Base-by-base conservation (phyloP, 2,113 vertebrate genomes). In the Gymnarchus niloticus region DNA sequence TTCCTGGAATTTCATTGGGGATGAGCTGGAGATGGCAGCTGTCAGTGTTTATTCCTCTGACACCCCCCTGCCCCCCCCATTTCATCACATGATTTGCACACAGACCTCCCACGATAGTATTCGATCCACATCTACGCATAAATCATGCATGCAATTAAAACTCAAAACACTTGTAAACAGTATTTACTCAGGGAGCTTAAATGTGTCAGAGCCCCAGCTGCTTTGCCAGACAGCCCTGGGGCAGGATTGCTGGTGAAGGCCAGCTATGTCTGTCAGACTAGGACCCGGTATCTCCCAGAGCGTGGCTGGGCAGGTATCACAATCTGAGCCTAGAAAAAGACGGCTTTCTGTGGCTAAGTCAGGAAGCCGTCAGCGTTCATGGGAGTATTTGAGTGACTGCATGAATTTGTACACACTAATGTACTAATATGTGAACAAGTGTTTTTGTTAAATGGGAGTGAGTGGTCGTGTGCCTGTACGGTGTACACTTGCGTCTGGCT, bases 321-420 rank as follows among this genome's bases (percentile, higher is more conserved):
- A n/a, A n/a, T 37, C 28, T 2, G 77, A 81, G 44, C 9, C 44
- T 25, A 12, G 21, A 81, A 25, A 25, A n/a, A 5, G 3, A n/a
- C 23, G 23, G 44, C 23, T 65, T n/a, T 65, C 59, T 65, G 59
- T 3, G 5, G 59, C 76, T 48, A 37, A 14, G 46, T 6, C 23
- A 1, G 21, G 46, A 80, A 78, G 86, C 56, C 84, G 61, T 77
- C 86, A 33, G 59, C 87, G 73, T 65, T n/a, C n/a, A n/a, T n/a
- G n/a, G n/a, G 87, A n/a, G 46, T 59, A 1, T 76, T 12, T 88
- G 37, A 28, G 0, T 61, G 46, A 48, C 41, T 52, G 17, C 28
- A 3, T 52, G 25, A 17, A 48, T 84, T 33, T 78, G 61, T 57
- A 83, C 57, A n/a, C 33, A 6, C 56, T 65, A 57, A 65, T 69